phyloP scores from a whole-genome alignment of 2,888 invertebrate species.

The Drosophila rubida region DNA sequence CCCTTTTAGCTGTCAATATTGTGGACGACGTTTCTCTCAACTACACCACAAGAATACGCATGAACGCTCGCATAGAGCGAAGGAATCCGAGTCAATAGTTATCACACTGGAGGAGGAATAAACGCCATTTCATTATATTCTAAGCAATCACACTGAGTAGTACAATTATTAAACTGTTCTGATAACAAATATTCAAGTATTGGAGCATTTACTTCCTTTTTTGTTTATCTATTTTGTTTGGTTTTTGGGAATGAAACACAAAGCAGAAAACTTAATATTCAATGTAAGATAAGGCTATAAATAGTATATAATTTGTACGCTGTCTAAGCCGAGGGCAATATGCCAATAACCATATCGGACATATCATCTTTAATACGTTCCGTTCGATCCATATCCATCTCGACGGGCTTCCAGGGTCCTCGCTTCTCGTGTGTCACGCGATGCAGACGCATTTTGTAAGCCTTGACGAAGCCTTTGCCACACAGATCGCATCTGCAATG shows the following conservation, averaged over 20 bases:
- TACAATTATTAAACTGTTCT: conserved; percentile 26
- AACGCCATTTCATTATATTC: not conserved
- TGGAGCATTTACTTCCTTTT: not conserved
- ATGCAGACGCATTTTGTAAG: conserved; percentile 81
- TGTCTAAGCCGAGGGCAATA: conserved; percentile 22
- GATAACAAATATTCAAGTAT: not conserved
- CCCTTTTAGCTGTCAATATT: conserved; percentile 78
- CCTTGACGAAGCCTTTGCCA: conserved; percentile 82
- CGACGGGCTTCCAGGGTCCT: conserved; percentile 48
- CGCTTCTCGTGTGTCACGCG: conserved; percentile 77
- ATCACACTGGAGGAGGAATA: conserved; percentile 45
- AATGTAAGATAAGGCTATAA: conserved; percentile 33
- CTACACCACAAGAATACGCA: conserved; percentile 82
- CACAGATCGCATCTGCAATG: conserved; percentile 76
- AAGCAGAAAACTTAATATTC: conserved; percentile 29
- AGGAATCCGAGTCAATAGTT: conserved; percentile 14
- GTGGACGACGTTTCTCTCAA: conserved; percentile 76
- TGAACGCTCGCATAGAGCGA: conserved; percentile 59
- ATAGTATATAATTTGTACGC: conserved; percentile 37
- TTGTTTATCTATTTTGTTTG: conserved; percentile 14
- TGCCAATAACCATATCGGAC: conserved; percentile 47
- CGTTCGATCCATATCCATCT: conserved; percentile 10
- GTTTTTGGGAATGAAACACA: conserved; percentile 11
- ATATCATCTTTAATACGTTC: conserved; percentile 48
- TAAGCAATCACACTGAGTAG: conserved; percentile 28